These are phyloP conservation scores for Drosophila pseudotakahashii DNA, from an alignment of 2,888 invertebrate genomes.

Conservation along the genomic window DNA sequence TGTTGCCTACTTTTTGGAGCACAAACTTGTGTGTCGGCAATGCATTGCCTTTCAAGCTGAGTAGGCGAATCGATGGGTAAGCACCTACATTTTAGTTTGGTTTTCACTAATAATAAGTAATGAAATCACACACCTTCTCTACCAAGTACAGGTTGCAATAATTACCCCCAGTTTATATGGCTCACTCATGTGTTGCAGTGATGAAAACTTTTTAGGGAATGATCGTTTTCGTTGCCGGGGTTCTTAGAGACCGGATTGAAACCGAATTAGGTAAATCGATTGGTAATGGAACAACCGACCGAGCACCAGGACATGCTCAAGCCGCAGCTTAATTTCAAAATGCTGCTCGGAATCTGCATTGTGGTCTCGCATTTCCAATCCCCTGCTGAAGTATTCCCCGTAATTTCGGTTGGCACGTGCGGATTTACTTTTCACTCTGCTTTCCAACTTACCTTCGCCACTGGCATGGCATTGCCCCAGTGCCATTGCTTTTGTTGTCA, in stretches of 20 bases:
- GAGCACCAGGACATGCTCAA: constrained; percentile 11
- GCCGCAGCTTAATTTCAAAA: constrained; percentile 33
- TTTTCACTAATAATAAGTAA: no score
- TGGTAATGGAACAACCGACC: constrained; percentile 23
- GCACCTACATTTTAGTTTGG: no score
- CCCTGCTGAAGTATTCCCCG: constrained; percentile 9
- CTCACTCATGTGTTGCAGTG: neutral
- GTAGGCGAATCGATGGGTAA: neutral
- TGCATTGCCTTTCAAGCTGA: neutral
- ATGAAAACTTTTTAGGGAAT: neutral
- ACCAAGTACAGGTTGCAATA: neutral
- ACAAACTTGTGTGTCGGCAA: constrained; percentile 2
- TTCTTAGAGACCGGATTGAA: neutral
- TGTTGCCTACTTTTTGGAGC: constrained; percentile 31
- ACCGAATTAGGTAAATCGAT: constrained; percentile 33
- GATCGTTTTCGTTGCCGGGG: neutral
- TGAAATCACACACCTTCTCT: no score
- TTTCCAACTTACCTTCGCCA: constrained; percentile 41
- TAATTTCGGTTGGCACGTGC: constrained; percentile 38
- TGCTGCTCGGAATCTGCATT: constrained; percentile 38
- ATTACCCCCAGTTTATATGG: neutral
- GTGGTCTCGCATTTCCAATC: constrained; percentile 23
- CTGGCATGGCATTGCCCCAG: constrained; percentile 34
- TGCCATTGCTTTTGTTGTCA: constrained; percentile 42
- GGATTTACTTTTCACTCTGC: constrained; percentile 43